Evolutionary conservation across 2,113 vertebrate genomes (phyloP).

Genomic region (Microcebus griseorufus): DNA sequence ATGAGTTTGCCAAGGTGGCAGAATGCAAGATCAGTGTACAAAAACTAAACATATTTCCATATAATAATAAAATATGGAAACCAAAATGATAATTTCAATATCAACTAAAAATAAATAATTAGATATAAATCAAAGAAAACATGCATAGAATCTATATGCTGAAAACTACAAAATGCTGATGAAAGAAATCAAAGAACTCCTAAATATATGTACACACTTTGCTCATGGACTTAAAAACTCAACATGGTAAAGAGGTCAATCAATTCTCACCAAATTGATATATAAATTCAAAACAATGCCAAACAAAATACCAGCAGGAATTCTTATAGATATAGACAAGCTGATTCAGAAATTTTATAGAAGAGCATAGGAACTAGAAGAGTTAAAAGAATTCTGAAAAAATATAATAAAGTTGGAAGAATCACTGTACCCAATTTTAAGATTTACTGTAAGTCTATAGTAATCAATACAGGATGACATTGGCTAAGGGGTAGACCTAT

Average conservation of each 20-base stretch:
- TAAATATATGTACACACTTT: not conserved
- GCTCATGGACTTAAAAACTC: not conserved
- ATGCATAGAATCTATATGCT: not conserved
- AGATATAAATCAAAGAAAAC: not conserved
- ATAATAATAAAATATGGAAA: not conserved
- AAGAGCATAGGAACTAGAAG: not conserved
- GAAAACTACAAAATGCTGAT: not conserved
- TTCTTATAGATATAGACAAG: not conserved
- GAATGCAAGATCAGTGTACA: not conserved
- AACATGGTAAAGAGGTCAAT: not conserved
- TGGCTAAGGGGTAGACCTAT: not conserved
- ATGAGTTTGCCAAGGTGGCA: not conserved
- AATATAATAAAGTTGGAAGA: conserved; percentile 1
- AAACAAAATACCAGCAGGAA: not conserved
- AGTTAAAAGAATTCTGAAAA: not conserved
- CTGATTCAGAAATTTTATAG: not conserved
- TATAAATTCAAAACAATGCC: not conserved
- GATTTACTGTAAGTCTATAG: not conserved
- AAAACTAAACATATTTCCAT: not conserved
- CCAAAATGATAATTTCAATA: not conserved
- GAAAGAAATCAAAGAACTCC: not conserved
- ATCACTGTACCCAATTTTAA: not conserved
- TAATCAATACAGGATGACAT: not conserved
- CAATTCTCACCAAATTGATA: not conserved
- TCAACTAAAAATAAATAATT: not conserved